These are phyloP conservation scores for Agrochola lota DNA, from an alignment of 2,888 invertebrate species.

Conservation along the genomic window DNA sequence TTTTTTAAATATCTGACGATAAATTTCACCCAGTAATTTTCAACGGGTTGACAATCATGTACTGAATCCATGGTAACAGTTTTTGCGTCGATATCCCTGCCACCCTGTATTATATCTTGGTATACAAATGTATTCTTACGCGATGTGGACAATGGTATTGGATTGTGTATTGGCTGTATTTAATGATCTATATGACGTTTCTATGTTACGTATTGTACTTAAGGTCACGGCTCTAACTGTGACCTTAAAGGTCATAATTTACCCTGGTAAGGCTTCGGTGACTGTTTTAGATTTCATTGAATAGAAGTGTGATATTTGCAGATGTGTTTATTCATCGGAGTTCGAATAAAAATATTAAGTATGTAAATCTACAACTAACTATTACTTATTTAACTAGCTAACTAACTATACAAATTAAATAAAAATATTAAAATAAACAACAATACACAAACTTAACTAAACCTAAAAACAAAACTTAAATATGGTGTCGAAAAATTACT, in stretches of 20 bases:
- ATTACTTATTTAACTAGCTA: too few species aligned
- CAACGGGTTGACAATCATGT: too few species aligned
- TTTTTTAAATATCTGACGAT: too few species aligned
- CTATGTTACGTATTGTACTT: not conserved
- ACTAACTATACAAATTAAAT: too few species aligned
- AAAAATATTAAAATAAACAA: too few species aligned
- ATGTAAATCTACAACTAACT: not conserved
- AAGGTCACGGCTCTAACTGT: conserved; percentile 19
- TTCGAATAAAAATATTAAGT: not conserved
- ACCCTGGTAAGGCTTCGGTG: not conserved
- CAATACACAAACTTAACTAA: too few species aligned
- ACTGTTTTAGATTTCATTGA: not conserved
- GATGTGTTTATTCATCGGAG: not conserved
- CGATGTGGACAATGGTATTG: conserved; percentile 9
- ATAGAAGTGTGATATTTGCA: not conserved
- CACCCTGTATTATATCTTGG: not conserved
- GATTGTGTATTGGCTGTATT: conserved; percentile 13
- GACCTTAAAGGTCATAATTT: not conserved
- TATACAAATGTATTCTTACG: conserved; percentile 1
- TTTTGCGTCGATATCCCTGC: too few species aligned
- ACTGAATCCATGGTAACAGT: too few species aligned
- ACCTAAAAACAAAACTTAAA: too few species aligned
- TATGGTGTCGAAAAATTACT: too few species aligned
- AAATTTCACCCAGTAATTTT: too few species aligned
- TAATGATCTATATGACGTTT: not conserved